Evolutionary conservation across 2,888 invertebrate species (phyloP), one percentile per base, ranked within the genome.

Genomic region (Magallana nippona): DNA sequence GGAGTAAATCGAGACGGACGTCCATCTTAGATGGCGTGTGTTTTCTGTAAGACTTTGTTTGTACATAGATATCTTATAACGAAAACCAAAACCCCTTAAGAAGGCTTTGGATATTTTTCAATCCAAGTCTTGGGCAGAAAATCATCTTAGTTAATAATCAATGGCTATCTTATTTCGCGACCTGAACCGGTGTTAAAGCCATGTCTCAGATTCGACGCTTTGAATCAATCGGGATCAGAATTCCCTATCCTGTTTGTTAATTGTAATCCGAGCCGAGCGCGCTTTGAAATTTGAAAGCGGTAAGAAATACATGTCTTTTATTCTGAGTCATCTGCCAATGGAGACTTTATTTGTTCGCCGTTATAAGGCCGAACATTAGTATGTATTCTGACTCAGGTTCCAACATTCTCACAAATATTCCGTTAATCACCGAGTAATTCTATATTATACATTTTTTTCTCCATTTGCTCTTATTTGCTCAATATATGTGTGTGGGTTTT

Each of bases 1-100:
- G 22, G 27, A 60, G 77, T 77, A 71, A 84, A 55, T 55, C 11
- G 82, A 84, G 79, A 55, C 62, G 27, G 57, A 19, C 55, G 71
- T 60, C 77, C 71, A 55, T 82, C 55, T 84, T n/a, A 56, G 57
- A 19, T 82, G 80, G 79, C 82, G 84, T 82, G 79, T 82, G 19
- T 19, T 22, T 32, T 17, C 55, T 32, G 60, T 81, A 81, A 63
- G 32, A 13, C n/a, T 55, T 19, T 82, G 78, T 78, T 78, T 78
- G 58, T 32, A 60, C 58, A 78, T 17, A 32, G 82, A 58, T 78
- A 82, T 78, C 27, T 78, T 44, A 82, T 82, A 56, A 78, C 27
- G 78, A 58, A 82, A 82, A 78, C 78, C 77, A 60, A 78, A 82
- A 22, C 71, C 78, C 78, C 58, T 57, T 44, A 77, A 82, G 60